phyloP scores from a whole-genome alignment of 2,113 vertebrate genomes.

The Tachuris rubrigastra region DNA sequence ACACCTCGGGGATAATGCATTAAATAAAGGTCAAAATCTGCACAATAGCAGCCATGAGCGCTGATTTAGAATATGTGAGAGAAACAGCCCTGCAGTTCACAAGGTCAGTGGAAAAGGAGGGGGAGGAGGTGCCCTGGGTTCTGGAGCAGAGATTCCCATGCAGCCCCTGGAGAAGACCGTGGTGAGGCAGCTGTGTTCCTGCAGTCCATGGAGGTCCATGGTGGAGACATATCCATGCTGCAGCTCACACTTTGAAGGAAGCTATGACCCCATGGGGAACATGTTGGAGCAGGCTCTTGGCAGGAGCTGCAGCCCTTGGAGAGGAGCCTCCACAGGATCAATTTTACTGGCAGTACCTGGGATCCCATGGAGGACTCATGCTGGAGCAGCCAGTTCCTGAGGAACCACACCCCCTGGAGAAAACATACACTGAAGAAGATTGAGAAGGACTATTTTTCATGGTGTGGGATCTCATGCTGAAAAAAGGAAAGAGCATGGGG shows the following conservation, averaged over 20 bases:
- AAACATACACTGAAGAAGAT: background rate
- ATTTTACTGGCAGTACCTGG: background rate
- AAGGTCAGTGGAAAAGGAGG: background rate
- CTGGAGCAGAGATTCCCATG: background rate
- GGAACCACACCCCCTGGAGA: background rate
- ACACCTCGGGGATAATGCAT: fast-evolving
- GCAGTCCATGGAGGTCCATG: fast-evolving
- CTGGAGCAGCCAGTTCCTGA: background rate
- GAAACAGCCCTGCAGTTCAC: fast-evolving
- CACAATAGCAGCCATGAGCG: background rate
- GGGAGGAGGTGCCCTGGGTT: fast-evolving
- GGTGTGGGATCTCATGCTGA: fast-evolving
- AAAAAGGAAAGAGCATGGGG: background rate
- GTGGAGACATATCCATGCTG: background rate
- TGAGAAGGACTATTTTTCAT: background rate
- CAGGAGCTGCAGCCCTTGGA: background rate
- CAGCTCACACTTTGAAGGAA: background rate
- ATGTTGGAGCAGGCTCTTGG: background rate
- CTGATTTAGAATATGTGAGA: fast-evolving
- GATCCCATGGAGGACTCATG: no score
- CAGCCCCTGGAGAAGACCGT: fast-evolving
- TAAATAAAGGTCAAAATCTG: background rate
- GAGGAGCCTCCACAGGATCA: background rate
- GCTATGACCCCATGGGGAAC: background rate
- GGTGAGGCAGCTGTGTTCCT: background rate